These are phyloP conservation scores for Aromia moschata DNA, from an alignment of 2,888 invertebrate species.

Conservation along the genomic window DNA sequence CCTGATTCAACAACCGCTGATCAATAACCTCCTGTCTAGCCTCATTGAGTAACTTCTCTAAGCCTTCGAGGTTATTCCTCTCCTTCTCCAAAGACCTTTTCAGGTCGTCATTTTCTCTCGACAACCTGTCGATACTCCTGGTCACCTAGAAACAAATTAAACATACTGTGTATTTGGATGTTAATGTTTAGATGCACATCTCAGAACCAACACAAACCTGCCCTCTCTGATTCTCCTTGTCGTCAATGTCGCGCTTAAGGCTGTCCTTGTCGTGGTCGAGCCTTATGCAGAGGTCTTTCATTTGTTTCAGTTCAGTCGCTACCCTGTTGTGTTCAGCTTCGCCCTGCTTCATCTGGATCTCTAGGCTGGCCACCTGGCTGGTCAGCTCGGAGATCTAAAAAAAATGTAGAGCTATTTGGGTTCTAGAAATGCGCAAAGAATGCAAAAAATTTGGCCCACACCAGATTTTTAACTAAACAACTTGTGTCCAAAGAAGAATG, in stretches of 20 bases:
- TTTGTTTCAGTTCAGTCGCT: conserved; percentile 70
- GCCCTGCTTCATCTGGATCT: conserved; percentile 71
- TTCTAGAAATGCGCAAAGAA: no score
- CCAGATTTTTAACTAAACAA: no score
- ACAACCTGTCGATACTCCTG: conserved; percentile 63
- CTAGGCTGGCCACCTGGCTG: conserved; percentile 69
- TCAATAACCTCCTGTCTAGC: conserved; percentile 71
- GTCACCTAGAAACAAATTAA: conserved; percentile 61
- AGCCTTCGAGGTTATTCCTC: conserved; percentile 64
- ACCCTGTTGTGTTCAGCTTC: conserved; percentile 68
- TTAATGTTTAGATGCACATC: no score
- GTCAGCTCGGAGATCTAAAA: conserved; percentile 64
- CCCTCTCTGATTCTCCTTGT: conserved; percentile 62
- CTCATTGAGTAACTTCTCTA: conserved; percentile 68
- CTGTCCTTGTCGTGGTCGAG: conserved; percentile 75
- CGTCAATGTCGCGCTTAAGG: conserved; percentile 65
- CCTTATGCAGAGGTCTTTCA: conserved; percentile 70
- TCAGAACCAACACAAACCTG: conserved; percentile 61
- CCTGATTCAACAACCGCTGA: conserved; percentile 70
- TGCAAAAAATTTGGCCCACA: no score
- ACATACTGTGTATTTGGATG: no score
- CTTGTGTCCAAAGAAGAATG: no score
- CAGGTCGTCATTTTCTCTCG: conserved; percentile 61
- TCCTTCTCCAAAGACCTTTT: conserved; percentile 63
- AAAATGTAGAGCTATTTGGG: no score